These are phyloP conservation scores for Leucoptera coffeella DNA, from an alignment of 2,888 invertebrate genomes.

Conservation along the genomic window DNA sequence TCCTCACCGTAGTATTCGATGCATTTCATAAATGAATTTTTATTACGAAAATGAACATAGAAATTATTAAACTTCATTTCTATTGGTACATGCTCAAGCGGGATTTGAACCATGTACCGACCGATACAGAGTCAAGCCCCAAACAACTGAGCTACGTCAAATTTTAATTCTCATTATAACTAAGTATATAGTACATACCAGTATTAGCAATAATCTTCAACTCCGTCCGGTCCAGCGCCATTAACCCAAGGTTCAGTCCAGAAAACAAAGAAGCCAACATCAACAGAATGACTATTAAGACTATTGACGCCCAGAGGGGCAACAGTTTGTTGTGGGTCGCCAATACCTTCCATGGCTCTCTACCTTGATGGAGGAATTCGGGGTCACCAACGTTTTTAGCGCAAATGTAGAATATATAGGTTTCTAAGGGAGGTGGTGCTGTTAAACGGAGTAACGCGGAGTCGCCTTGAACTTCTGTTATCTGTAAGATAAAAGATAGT, in stretches of 20 bases:
- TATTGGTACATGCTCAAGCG: no score
- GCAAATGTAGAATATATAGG: conserved; percentile 33
- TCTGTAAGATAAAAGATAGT: conserved; percentile 18
- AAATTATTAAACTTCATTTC: no score
- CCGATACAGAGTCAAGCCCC: no score
- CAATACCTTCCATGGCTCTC: conserved; percentile 57
- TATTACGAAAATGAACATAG: no score
- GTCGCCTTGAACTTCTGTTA: conserved; percentile 12
- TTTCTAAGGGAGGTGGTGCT: conserved; percentile 24
- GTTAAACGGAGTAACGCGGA: conserved; percentile 20
- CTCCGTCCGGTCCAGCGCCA: conserved; percentile 94
- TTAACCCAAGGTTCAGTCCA: conserved; percentile 91
- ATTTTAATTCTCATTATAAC: not conserved
- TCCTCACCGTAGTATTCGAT: no score
- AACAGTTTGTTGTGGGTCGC: conserved; percentile 64
- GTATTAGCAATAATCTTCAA: conserved; percentile 91
- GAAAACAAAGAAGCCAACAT: conserved; percentile 92
- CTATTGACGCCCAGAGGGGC: conserved; percentile 72
- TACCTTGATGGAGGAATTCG: conserved; percentile 61
- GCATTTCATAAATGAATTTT: no score
- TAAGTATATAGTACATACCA: conserved; percentile 52
- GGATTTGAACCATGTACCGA: no score
- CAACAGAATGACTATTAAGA: conserved; percentile 69
- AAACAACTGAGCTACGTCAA: no score
- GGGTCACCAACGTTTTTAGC: conserved; percentile 14